Evolutionary conservation across 1,140 invertebrate species (phyloP), one percentile per base, ranked within the genome.

Genomic region (Paramacrobiotus metropolitanus): DNA sequence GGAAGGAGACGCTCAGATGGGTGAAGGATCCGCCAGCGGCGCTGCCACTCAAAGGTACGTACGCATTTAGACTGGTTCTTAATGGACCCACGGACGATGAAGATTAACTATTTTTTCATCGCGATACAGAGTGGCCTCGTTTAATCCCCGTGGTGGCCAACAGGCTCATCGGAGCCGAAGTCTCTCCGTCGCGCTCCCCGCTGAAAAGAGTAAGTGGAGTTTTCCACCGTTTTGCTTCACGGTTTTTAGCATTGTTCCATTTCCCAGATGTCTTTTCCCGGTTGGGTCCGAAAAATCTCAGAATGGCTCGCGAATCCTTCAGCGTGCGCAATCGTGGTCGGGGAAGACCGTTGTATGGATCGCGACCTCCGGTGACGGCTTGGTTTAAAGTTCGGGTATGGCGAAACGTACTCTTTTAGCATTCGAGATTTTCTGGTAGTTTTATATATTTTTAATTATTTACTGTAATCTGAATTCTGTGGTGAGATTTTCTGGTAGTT

Each of bases 1-100:
- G 4, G 48, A 55, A 18, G 48, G 48, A 4, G 48, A 55, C 48
- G 48, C 48, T 55, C 48, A 55, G 24, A 55, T 55, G 48, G 48
- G 48, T 4, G 48, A 55, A 9, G 48, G 48, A 40, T n/a, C 34
- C 9, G 9, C 34, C 34, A 9, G 9, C n/a, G 9, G 9, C 34
- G n/a, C 34, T 40, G 9, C 34, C 34, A 40, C 34, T 9, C 9
- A 9, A 40, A 40, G 9, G n/a, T n/a, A n/a, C n/a, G n/a, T n/a
- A n/a, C n/a, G n/a, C n/a, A n/a, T n/a, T n/a, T n/a, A n/a, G n/a
- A n/a, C n/a, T n/a, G n/a, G n/a, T n/a, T n/a, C n/a, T n/a, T n/a
- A n/a, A n/a, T n/a, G n/a, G n/a, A n/a, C n/a, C n/a, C n/a, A n/a
- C n/a, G n/a, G n/a, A n/a, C n/a, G n/a, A n/a, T n/a, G n/a, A n/a